Conservation (phyloP, 2,113 vertebrate species). For the Nycticorax nycticorax region DNA sequence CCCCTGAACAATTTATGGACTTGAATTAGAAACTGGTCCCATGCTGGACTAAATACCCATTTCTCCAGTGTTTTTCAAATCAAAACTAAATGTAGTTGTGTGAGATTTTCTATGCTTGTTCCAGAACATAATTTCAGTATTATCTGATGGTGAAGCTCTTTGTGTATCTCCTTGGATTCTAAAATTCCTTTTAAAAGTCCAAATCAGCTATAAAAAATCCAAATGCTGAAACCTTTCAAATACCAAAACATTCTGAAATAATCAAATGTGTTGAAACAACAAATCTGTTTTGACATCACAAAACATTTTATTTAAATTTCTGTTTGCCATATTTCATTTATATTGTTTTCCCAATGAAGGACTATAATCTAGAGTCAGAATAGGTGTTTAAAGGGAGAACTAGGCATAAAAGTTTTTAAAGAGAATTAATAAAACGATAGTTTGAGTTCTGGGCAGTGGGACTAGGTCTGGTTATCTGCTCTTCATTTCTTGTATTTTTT, state of each 20-base stretch:
- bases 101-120: neutral
- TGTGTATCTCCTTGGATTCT: neutral
- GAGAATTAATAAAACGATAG: neutral
- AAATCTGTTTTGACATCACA: neutral
- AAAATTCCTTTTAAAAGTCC: neutral
- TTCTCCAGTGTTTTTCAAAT: neutral
- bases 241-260: neutral
- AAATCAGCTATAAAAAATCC: neutral
- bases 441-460: neutral
- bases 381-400: neutral
- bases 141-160: neutral
- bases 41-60: neutral
- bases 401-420: neutral
- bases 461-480: neutral
- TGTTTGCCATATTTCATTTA: neutral
- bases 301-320: neutral
- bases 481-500: neutral
- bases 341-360: neutral
- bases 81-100: neutral
- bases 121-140: neutral
- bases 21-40: neutral
- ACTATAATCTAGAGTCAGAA: neutral
- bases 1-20: neutral
- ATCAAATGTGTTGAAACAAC: neutral
- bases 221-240: neutral